Evolutionary conservation across 2,888 invertebrate species (phyloP).

Genomic region (Eudemis profundana): DNA sequence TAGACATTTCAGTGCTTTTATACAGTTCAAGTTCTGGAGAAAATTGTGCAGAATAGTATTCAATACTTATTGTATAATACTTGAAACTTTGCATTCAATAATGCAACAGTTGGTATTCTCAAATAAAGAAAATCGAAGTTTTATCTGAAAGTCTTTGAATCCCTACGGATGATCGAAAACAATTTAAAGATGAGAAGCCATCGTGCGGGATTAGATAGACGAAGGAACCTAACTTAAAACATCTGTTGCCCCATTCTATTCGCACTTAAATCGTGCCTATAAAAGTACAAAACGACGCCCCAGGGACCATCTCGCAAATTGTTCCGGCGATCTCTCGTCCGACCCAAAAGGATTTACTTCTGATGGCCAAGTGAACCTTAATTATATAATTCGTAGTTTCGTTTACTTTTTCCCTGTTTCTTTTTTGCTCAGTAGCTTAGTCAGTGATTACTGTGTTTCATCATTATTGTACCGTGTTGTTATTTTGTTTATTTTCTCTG

Average conservation of each 20-base stretch:
- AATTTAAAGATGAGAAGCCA: constrained; percentile 39
- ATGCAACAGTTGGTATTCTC: background rate
- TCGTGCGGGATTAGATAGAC: constrained; percentile 41
- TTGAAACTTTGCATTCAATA: background rate
- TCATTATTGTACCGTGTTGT: constrained; percentile 1
- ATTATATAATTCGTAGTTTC: constrained; percentile 62
- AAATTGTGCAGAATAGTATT: no score
- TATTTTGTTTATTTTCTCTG: background rate
- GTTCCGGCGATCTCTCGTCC: constrained; percentile 48
- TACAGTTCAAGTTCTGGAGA: no score
- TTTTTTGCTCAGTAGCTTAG: constrained; percentile 46
- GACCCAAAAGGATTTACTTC: constrained; percentile 63
- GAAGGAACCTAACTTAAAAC: constrained; percentile 39
- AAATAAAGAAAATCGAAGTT: constrained; percentile 3
- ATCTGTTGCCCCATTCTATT: constrained; percentile 42
- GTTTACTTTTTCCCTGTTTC: constrained; percentile 53
- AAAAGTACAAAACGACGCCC: constrained; percentile 47
- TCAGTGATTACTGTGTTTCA: constrained; percentile 48
- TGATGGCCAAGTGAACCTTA: constrained; percentile 64
- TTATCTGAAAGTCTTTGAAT: constrained; percentile 11
- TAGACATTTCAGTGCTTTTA: no score
- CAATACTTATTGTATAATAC: no score
- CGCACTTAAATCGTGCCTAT: constrained; percentile 45
- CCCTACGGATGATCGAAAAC: constrained; percentile 29
- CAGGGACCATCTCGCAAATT: constrained; percentile 52